These are phyloP conservation scores for Tetropium fuscum DNA, from an alignment of 2,888 invertebrate species.

Conservation along the genomic window DNA sequence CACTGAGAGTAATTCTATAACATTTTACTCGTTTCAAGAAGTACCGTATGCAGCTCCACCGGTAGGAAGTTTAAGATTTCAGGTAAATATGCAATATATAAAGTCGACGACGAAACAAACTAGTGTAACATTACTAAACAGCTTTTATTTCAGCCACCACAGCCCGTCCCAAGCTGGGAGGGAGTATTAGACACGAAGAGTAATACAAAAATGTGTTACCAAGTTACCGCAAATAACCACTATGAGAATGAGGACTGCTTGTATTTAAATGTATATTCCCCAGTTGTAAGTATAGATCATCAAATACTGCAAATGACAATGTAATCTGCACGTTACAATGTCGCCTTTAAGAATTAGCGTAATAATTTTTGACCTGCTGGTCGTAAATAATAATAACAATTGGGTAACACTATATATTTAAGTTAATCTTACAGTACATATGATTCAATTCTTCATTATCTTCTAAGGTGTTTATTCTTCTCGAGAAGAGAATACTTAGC, in stretches of 20 bases:
- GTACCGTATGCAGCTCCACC: conserved; percentile 52
- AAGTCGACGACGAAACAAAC: too few relatives aligned
- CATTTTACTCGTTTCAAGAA: conserved; percentile 45
- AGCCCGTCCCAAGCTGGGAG: conserved; percentile 26
- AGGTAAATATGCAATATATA: too few relatives aligned
- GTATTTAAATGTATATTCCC: conserved; percentile 37
- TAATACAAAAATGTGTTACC: conserved; percentile 32
- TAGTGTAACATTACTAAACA: too few relatives aligned
- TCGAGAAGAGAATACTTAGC: too few relatives aligned
- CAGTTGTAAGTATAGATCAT: conserved; percentile 26
- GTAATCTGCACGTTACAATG: too few relatives aligned
- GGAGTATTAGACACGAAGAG: conserved; percentile 27
- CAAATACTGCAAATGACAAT: background rate
- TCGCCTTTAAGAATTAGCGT: too few relatives aligned
- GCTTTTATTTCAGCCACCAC: conserved; percentile 26
- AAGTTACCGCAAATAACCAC: conserved; percentile 9
- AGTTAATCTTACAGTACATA: too few relatives aligned
- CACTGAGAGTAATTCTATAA: conserved; percentile 13
- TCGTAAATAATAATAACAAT: too few relatives aligned
- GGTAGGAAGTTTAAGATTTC: conserved; percentile 48
- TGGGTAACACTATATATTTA: too few relatives aligned
- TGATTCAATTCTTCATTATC: too few relatives aligned
- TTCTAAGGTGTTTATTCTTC: too few relatives aligned
- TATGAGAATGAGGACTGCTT: conserved; percentile 42
- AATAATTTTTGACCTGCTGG: too few relatives aligned